Evolutionary conservation across 2,888 invertebrate species (phyloP).

Genomic region (Dynastes tityus): DNA sequence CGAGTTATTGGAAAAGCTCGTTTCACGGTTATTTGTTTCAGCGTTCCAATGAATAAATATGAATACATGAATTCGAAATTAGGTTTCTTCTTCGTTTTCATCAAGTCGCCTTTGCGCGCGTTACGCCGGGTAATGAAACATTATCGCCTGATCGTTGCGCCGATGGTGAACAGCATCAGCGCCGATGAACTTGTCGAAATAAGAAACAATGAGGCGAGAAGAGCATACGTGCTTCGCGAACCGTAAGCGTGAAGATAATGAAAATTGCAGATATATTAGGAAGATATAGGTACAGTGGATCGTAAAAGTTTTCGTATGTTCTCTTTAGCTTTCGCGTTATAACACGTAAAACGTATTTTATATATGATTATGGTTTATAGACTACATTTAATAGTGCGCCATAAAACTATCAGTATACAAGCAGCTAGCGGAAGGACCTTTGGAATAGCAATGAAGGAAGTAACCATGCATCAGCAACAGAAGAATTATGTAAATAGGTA

Average conservation of each 20-base stretch:
- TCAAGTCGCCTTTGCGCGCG: slow-evolving; percentile 11
- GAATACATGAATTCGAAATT: slow-evolving; percentile 46
- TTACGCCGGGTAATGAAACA: slow-evolving; percentile 27
- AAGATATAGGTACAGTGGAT: too few species aligned
- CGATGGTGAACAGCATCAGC: neutral
- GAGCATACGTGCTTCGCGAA: slow-evolving; percentile 17
- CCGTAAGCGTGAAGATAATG: slow-evolving; percentile 14
- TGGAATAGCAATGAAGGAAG: too few species aligned
- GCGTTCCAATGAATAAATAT: slow-evolving; percentile 45
- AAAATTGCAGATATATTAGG: slow-evolving; percentile 2
- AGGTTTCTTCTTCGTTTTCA: slow-evolving; percentile 28
- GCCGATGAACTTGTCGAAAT: slow-evolving; percentile 23
- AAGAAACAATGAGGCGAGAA: slow-evolving; percentile 13
- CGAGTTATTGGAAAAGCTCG: slow-evolving; percentile 38
- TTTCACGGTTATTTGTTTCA: slow-evolving; percentile 45
- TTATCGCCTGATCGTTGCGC: slow-evolving; percentile 24
- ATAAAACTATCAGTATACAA: too few species aligned
- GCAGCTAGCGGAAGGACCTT: too few species aligned
- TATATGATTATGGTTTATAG: too few species aligned
- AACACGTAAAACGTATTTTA: too few species aligned
- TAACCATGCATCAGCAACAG: too few species aligned
- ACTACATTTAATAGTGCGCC: too few species aligned
- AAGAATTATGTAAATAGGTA: too few species aligned
- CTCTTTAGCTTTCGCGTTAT: too few species aligned
- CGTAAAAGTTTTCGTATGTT: too few species aligned